These are phyloP conservation scores for Jaculus jaculus DNA, from an alignment of 2,113 vertebrate species.

Conservation along the genomic window DNA sequence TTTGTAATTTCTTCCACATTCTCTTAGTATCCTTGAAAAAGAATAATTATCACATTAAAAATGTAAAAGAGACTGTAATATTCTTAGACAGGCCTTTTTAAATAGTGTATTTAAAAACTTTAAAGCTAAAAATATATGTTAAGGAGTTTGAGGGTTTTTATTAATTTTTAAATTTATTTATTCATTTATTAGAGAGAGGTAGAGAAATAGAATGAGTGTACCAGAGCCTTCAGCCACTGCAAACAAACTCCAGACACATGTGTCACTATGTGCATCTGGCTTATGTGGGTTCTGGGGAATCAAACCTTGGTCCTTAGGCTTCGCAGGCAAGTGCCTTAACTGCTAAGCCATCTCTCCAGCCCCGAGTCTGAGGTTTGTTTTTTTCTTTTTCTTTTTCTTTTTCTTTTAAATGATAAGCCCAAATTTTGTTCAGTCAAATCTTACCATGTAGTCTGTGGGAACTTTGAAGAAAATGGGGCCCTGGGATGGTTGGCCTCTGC, in stretches of 20 bases:
- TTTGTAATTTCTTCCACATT: background rate
- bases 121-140: constrained; percentile 8
- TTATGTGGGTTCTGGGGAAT: no score
- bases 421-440: background rate
- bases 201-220: no score
- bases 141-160: background rate
- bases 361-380: background rate
- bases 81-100: background rate
- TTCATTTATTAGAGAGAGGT: no score
- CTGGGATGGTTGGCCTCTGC: background rate
- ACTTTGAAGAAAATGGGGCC: background rate
- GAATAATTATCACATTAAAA: constrained; percentile 49
- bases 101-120: background rate
- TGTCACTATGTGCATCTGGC: no score
- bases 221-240: no score
- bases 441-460: background rate
- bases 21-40: constrained; percentile 35
- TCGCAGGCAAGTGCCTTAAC: no score
- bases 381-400: background rate
- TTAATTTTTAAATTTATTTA: background rate
- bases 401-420: background rate
- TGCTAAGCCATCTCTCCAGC: no score
- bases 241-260: no score
- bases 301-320: no score
- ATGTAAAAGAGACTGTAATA: background rate